These are phyloP conservation scores for Neosalanx taihuensis DNA, from an alignment of 2,797 vertebrate genomes.

Conservation along the genomic window DNA sequence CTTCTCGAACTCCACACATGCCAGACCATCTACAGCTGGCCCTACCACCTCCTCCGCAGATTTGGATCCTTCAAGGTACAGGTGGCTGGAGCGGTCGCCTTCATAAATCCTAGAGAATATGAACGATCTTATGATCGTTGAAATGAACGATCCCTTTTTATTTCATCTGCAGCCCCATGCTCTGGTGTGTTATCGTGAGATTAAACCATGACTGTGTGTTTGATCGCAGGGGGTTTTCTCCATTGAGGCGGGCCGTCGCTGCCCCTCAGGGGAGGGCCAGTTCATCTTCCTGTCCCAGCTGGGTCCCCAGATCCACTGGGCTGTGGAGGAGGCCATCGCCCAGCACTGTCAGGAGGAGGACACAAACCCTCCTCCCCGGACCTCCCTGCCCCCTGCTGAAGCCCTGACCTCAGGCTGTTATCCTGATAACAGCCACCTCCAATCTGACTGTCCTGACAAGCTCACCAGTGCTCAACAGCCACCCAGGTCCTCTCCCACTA, in stretches of 20 bases:
- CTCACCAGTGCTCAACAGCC: slow-evolving; percentile 10
- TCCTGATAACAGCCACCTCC: slow-evolving; percentile 30
- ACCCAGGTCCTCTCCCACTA: slow-evolving; percentile 9
- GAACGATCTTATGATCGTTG: background rate
- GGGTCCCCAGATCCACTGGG: slow-evolving; percentile 69
- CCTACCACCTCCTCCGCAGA: slow-evolving; percentile 81
- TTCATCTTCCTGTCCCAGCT: slow-evolving; percentile 79
- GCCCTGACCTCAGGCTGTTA: background rate
- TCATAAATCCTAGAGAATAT: background rate
- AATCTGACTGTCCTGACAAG: background rate
- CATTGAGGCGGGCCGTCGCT: slow-evolving; percentile 85
- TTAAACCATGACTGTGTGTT: slow-evolving; percentile 13
- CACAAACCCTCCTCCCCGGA: slow-evolving; percentile 5
- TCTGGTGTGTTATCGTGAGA: background rate
- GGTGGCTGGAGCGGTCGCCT: background rate
- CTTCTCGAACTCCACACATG: slow-evolving; percentile 63
- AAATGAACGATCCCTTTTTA: background rate
- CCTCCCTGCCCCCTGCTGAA: slow-evolving; percentile 18
- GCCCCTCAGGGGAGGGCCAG: slow-evolving; percentile 82
- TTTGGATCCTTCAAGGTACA: slow-evolving; percentile 84
- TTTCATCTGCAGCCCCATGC: background rate
- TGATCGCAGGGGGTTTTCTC: slow-evolving; percentile 76
- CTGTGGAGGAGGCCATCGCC: slow-evolving; percentile 67
- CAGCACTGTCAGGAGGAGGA: slow-evolving; percentile 31
- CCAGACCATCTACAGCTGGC: slow-evolving; percentile 76